These are phyloP conservation scores for Quiscalus mexicanus DNA, from an alignment of 2,113 vertebrate genomes.

Conservation along the genomic window DNA sequence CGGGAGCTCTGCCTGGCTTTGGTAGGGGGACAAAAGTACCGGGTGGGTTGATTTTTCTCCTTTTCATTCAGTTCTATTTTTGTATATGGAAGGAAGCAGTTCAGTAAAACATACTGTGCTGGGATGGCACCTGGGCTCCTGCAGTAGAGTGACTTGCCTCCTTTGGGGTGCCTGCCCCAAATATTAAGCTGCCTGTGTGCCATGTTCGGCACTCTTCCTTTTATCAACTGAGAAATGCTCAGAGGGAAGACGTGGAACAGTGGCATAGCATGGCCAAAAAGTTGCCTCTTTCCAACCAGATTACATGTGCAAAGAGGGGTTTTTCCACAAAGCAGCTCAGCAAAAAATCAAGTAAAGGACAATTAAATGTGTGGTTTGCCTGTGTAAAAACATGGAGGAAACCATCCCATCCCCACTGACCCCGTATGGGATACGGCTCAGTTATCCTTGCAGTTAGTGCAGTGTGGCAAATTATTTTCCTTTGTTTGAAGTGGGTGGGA, in stretches of 20 bases:
- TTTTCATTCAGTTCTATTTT: background rate
- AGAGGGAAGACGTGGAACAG: background rate
- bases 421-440: conserved; percentile 20
- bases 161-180: background rate
- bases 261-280: background rate
- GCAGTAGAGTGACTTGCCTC: background rate
- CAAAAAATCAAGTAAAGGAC: conserved; percentile 47
- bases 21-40: background rate
- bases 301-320: background rate
- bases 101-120: background rate
- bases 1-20: background rate
- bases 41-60: background rate
- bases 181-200: background rate
- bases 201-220: background rate
- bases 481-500: conserved; percentile 80
- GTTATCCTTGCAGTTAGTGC: conserved; percentile 55
- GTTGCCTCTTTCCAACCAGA: background rate
- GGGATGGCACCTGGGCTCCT: background rate
- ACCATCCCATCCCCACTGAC: conserved; percentile 50
- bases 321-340: conserved; percentile 18
- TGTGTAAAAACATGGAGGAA: conserved; percentile 69
- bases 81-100: background rate
- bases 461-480: conserved; percentile 75
- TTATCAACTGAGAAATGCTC: conserved; percentile 6
- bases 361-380: conserved; percentile 66